phyloP scores from a whole-genome alignment of 2,113 vertebrate genomes.

The Peromyscus polionotus region DNA sequence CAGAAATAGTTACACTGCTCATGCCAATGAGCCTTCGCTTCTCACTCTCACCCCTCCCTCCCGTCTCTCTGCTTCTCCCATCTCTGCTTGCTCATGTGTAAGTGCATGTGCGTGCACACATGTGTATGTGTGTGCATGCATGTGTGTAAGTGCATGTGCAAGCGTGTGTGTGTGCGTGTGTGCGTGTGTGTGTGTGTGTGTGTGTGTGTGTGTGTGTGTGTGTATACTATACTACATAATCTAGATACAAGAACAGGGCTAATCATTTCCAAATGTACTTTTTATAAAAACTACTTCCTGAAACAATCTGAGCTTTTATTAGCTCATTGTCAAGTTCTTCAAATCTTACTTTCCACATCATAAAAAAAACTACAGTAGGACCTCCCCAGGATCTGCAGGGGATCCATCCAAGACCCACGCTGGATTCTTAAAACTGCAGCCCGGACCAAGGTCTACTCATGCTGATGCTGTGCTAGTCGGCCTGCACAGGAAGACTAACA shows the following conservation, averaged over 20 bases:
- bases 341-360: neutral
- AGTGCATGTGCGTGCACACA: neutral
- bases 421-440: neutral
- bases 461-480: neutral
- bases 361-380: neutral
- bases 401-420: neutral
- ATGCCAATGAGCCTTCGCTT: neutral
- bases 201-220: no score
- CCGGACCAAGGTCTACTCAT: no score
- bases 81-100: no score
- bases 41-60: neutral
- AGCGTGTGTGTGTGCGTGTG: neutral
- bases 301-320: slow-evolving; percentile 17
- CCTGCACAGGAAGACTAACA: neutral
- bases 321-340: neutral
- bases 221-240: neutral
- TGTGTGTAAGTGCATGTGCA: neutral
- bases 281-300: neutral
- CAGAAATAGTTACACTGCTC: slow-evolving; percentile 42
- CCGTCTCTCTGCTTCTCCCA: neutral
- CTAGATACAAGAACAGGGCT: neutral
- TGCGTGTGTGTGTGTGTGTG: neutral
- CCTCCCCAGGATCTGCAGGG: neutral
- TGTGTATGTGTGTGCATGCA: neutral
- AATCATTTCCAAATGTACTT: neutral